Base-by-base conservation (phyloP, 92 coral and sea anemone species). In the Desmophyllum pertusum region DNA sequence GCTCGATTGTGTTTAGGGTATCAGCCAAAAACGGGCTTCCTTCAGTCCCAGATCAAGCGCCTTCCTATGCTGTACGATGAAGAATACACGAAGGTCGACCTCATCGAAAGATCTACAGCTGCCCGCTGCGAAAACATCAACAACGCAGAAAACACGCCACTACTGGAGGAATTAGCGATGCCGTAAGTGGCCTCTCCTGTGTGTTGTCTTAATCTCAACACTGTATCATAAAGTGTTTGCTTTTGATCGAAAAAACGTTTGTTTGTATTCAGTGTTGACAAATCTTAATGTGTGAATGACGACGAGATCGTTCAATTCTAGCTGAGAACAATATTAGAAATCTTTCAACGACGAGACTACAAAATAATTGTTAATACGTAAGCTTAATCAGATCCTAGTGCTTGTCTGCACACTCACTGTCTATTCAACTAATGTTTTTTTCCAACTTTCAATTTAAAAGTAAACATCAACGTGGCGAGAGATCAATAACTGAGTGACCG, bases 31-130 rank as follows among this genome's bases (percentile, higher is more conserved):
- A 53, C 89, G 23, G 98, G 98, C 39, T 92, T 91, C 62, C 90
- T 94, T 13, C 98, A 94, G 84, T 57, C 92, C 30, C 98, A 94
- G 52, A 89, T 94, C 72, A 94, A 94, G 63, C 88, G 95, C 6
- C 93, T 96, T 42, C 98, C 98, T 3, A 96, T 96, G 98, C 64
- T 96, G 36, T 92, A 90, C 43, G 98, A 96, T 76, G 79, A 78
- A n/a, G 92, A 90, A 0, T 92, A 88, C 80, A 65, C 59, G 80
- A 70, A 80, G 45, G 41, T 36, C 50, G 67, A 37, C 39, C 37
- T 42, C 27, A 33, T 21, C 23, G 40, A 64, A 53, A 33, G 75
- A 31, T 21, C 46, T 37, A 17, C 1, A 11, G 67, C 36, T 36
- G 76, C 25, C 19, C 29, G 11, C 62, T 50, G 65, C 61, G 59